phyloP scores from a whole-genome alignment of 2,888 invertebrate genomes.

The Ectobius pallidus region DNA sequence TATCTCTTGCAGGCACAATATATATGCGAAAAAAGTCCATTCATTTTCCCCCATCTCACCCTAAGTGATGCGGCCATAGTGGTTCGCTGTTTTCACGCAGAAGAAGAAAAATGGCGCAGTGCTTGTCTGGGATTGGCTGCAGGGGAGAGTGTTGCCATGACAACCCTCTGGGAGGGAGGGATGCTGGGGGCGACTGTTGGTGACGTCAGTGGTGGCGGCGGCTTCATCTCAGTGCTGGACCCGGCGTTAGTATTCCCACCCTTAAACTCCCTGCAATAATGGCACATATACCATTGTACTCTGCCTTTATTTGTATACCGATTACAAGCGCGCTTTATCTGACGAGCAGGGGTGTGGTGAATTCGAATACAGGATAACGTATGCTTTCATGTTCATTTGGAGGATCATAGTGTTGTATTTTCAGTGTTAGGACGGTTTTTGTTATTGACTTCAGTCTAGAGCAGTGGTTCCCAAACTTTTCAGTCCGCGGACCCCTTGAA shows the following conservation, averaged over 20 bases:
- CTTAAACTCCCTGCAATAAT: not conserved
- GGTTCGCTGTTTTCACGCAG: slow-evolving; percentile 21
- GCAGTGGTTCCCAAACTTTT: too few relatives aligned
- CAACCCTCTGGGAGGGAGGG: slow-evolving; percentile 19
- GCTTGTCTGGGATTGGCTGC: slow-evolving; percentile 29
- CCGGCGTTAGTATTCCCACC: slow-evolving; percentile 29
- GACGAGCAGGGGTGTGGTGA: too few relatives aligned
- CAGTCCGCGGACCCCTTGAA: too few relatives aligned
- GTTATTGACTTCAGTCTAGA: too few relatives aligned
- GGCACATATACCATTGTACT: not conserved
- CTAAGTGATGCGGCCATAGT: slow-evolving; percentile 25
- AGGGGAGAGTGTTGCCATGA: slow-evolving; percentile 28
- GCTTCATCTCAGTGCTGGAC: slow-evolving; percentile 14
- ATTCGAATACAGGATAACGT: too few relatives aligned
- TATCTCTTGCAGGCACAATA: too few relatives aligned
- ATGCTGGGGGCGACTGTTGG: slow-evolving; percentile 24
- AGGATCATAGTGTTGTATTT: too few relatives aligned
- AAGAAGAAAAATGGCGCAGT: slow-evolving; percentile 19
- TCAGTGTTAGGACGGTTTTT: too few relatives aligned
- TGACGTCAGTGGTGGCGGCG: slow-evolving; percentile 20
- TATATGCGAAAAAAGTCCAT: slow-evolving; percentile 10
- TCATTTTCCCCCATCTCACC: slow-evolving; percentile 26
- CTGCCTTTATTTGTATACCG: too few relatives aligned
- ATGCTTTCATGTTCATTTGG: too few relatives aligned
- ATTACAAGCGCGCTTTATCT: too few relatives aligned